A percentile compares a stretch with the other conserved stretches of the same genome.
Conservation (phyloP, 2,113 vertebrate species). For the Tonatia bakeri region DNA sequence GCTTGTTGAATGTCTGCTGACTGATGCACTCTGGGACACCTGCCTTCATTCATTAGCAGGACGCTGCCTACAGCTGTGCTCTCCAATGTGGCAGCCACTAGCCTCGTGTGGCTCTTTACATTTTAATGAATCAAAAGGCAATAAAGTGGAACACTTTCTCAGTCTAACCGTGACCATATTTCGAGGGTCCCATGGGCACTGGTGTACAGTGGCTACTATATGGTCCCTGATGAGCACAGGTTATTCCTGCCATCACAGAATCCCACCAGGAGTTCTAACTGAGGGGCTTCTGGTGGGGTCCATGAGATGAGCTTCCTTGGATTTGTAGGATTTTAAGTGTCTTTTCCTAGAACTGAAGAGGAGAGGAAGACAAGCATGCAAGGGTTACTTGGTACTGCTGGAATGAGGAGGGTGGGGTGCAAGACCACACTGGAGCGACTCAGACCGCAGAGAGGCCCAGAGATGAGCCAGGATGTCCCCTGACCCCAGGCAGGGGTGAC, state of each 20-base stretch:
- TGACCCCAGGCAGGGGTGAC: background rate
- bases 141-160: background rate
- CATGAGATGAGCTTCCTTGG: background rate
- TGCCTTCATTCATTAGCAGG: background rate
- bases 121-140: background rate
- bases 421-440: no score
- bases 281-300: background rate
- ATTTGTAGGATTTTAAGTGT: background rate
- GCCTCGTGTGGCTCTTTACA: background rate
- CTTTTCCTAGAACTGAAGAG: background rate
- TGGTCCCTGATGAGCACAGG: accelerated
- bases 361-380: background rate
- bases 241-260: background rate
- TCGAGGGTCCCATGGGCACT: background rate
- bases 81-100: background rate
- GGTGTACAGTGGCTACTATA: accelerated
- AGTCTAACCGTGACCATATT: background rate
- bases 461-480: background rate
- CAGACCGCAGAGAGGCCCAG: background rate
- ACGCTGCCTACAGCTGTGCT: background rate
- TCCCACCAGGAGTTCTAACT: accelerated
- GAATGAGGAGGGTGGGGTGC: background rate
- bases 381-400: background rate
- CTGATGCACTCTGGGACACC: background rate
- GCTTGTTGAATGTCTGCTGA: background rate